Evolutionary conservation across 2,113 vertebrate species (phyloP), one percentile per base, ranked within the genome.

Genomic region (Chinchilla lanigera): DNA sequence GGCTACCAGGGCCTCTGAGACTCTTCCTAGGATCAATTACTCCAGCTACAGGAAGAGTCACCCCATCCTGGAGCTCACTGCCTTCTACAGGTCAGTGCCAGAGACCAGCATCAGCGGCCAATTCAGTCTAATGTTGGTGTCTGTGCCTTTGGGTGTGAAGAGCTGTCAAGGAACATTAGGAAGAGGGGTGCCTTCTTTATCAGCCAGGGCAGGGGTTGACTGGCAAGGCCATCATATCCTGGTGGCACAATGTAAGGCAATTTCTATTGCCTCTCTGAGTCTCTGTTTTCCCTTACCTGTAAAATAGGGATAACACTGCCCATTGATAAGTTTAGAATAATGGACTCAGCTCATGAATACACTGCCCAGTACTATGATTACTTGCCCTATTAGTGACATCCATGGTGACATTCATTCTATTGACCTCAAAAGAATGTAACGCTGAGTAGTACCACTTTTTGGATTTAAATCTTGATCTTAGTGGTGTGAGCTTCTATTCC

Each of bases 171-270:
- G 30, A 16, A 8, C 8, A 12, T 56, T 16, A 86, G 60, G 44
- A 78, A 75, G 63, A 41, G n/a, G 0, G 1, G 30, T 5, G 20
- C 35, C 60, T 69, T 82, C 26, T 19, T 13, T 20, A 73, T n/a
- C 17, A 61, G 56, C 16, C 41, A 84, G 38, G 8, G 16, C 22
- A 33, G 33, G n/a, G 16, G 11, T 16, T 89, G 63, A 50, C 14
- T 38, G 28, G 69, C 1, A 1, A 0, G 24, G 5, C 1, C 8
- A 14, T 28, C 56, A 50, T 11, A 28, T 75, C 5, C 63, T 35
- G 20, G 13, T 3, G 35, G 17, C 33, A 8, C 1, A 1, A 7
- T 44, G 4, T 1, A 47, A 11, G n/a, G 30, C n/a, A 35, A 14
- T 10, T 26, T 14, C 13, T 33, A 63, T 33, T 35, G 28, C 1